Conservation (phyloP, 2,113 vertebrate genomes). For the Chionomys nivalis region DNA sequence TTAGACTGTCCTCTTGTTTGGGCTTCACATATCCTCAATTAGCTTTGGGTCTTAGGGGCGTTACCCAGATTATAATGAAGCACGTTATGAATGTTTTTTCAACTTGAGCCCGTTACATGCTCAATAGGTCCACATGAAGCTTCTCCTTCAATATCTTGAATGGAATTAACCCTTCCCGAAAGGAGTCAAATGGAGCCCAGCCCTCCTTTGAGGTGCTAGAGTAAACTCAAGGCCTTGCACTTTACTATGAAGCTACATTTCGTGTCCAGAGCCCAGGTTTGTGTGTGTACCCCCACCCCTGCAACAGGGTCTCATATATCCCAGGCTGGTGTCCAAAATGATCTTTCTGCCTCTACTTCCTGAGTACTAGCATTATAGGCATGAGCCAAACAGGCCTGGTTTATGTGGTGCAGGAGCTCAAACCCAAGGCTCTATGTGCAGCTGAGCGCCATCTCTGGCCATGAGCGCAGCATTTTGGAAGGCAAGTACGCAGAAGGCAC, state of each 20-base stretch:
- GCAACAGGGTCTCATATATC: not conserved
- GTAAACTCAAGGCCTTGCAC: not conserved
- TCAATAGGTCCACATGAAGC: not conserved
- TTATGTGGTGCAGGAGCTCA: not conserved
- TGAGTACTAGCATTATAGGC: not conserved
- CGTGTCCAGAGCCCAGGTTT: not conserved
- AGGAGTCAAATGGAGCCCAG: not conserved
- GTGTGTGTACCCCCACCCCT: not conserved
- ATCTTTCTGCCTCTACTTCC: not conserved
- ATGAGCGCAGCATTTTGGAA: not conserved
- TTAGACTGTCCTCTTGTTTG: slow-evolving; percentile 36
- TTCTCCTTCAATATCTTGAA: not conserved
- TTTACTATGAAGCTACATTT: not conserved
- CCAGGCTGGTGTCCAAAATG: not conserved
- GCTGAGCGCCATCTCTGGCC: not conserved
- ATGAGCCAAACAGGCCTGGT: not conserved
- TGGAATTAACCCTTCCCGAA: not conserved
- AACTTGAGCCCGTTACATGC: not conserved
- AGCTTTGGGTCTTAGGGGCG: not conserved
- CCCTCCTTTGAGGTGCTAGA: not conserved
- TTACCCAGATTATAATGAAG: slow-evolving; percentile 13
- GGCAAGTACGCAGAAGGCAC: not conserved
- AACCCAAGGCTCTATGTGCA: not conserved
- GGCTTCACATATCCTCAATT: slow-evolving; percentile 31
- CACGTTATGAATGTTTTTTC: not conserved